Base-by-base conservation (phyloP, 2,113 vertebrate genomes). In the Thunnus thynnus region DNA sequence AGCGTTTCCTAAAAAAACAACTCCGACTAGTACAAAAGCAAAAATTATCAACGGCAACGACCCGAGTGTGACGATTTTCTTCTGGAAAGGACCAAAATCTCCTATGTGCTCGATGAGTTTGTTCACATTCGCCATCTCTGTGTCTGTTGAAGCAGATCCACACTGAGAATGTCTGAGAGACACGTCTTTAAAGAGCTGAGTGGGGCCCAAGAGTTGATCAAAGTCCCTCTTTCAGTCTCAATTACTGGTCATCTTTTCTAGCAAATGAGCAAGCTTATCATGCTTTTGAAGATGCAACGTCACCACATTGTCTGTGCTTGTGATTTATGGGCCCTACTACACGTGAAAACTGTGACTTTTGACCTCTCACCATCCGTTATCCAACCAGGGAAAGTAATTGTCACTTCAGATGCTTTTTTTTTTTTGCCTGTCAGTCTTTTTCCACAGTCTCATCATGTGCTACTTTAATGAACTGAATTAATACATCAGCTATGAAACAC, bases 71-170 rank as follows among this genome's bases (percentile, higher is more conserved):
- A 61, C 47, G 8, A 75, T 63, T 65, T 36, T 78, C 51, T 56
- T 84, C 78, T 84, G 78, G 70, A 84, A 74, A 46, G 58, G 62
- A 25, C 77, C 77, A 55, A 70, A 71, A 52, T 73, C 77, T 62
- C 77, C 73, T 3, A 77, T 17, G 12, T 70, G 27, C 47, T 54
- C 58, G 0, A 87, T 68, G 46, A 77, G 67, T 52, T 48, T 27
- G 77, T 83, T 69, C 12, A 73, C 17, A 17, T 80, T 76, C 20
- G 77, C 68, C 77, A 84, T 73, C 46, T 51, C 44, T 51, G 36
- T 0, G 5, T 55, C 62, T 41, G 41, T 13, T 56, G 14, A 63
- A 62, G 32, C 60, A 60, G 61, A 27, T 48, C 9, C 61, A 32
- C 46, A 36, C 67, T 67, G 50, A 46, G 10, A 48, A 13, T 57